These are phyloP conservation scores for Cynopterus sphinx DNA, from an alignment of 2,797 vertebrate species.

Conservation along the genomic window DNA sequence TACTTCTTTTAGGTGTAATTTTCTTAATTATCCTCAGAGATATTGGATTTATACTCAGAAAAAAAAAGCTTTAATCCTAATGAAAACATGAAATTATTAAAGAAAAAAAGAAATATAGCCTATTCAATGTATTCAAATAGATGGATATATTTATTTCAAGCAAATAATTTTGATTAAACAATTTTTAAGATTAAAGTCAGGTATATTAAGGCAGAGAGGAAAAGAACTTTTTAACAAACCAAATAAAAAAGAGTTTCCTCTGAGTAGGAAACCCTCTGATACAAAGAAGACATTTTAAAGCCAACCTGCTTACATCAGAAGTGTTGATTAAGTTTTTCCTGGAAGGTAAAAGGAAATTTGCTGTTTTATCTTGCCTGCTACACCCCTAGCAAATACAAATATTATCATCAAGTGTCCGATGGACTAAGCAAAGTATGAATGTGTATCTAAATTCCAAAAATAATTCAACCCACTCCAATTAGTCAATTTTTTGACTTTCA, in stretches of 20 bases:
- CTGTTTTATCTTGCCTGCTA: not conserved
- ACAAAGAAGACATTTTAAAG: not conserved
- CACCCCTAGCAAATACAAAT: not conserved
- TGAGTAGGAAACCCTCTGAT: not conserved
- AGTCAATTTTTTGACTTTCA: not conserved
- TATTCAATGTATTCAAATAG: not conserved
- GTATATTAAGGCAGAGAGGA: not conserved
- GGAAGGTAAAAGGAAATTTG: not conserved
- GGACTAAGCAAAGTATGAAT: not conserved
- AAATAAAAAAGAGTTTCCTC: not conserved
- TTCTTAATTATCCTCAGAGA: conserved; percentile 37
- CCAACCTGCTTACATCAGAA: not conserved
- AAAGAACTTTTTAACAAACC: not conserved
- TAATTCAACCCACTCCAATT: rapidly evolving
- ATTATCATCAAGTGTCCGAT: not conserved
- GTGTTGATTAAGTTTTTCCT: not conserved
- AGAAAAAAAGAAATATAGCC: not conserved
- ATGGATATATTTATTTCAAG: not conserved
- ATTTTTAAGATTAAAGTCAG: not conserved
- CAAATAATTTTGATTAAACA: conserved; percentile 33
- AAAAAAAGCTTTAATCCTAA: not conserved
- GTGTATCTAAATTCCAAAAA: not conserved
- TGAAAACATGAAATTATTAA: not conserved
- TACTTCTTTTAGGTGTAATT: conserved; percentile 10
- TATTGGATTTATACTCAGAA: not conserved